Percentiles rank a stretch among this genome's conserved stretches.
These are phyloP conservation scores for Euplexia lucipara DNA, from an alignment of 2,888 invertebrate genomes.

Conservation along the genomic window DNA sequence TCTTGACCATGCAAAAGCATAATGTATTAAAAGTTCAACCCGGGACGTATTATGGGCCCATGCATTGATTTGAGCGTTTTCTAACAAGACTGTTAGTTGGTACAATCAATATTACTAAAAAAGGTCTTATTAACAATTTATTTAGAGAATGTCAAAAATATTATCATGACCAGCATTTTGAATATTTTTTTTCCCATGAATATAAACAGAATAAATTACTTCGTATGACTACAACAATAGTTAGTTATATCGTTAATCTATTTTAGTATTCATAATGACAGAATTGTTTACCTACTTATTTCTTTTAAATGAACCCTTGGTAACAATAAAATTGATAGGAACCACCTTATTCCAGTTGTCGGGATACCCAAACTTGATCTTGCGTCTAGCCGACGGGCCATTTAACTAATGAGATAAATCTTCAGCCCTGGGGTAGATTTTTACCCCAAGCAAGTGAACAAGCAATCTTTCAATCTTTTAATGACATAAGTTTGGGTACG, in stretches of 20 bases:
- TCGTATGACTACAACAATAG: too few species aligned
- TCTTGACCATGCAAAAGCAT: slow-evolving; percentile 41
- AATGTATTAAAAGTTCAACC: slow-evolving; percentile 54
- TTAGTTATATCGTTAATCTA: slow-evolving; percentile 1
- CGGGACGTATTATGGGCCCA: slow-evolving; percentile 37
- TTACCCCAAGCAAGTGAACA: slow-evolving; percentile 83
- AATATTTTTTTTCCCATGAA: slow-evolving; percentile 5
- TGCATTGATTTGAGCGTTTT: slow-evolving; percentile 1
- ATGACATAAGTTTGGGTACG: slow-evolving; percentile 84
- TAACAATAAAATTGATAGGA: slow-evolving; percentile 22
- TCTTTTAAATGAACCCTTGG: slow-evolving; percentile 19
- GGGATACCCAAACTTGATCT: slow-evolving; percentile 69
- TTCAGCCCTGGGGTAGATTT: slow-evolving; percentile 78
- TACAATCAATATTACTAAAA: background rate
- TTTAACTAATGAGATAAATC: slow-evolving; percentile 90
- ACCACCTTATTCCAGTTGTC: slow-evolving; percentile 62
- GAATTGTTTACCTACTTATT: slow-evolving; percentile 19
- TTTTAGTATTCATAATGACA: slow-evolving; percentile 9
- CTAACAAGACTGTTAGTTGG: background rate
- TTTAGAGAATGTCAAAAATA: too few species aligned
- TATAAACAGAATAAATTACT: background rate
- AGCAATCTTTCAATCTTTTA: slow-evolving; percentile 90
- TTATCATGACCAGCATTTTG: slow-evolving; percentile 22
- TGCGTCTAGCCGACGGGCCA: slow-evolving; percentile 80
- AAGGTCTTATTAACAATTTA: background rate